Evolutionary conservation across 2,888 invertebrate genomes (phyloP).

Genomic region (Meta bourneti): DNA sequence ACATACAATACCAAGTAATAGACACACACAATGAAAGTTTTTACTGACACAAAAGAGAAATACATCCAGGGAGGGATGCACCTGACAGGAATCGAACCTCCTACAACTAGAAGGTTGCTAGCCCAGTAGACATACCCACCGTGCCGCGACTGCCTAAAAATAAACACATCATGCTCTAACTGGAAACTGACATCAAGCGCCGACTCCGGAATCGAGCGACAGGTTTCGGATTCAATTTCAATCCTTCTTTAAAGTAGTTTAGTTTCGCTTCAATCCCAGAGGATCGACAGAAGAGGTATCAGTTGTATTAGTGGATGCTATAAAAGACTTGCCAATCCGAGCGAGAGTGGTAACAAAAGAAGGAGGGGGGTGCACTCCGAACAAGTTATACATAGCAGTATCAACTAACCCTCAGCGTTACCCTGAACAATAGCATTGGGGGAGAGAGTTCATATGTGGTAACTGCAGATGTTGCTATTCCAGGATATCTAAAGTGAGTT

Average conservation of each 20-base stretch:
- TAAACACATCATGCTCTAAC: neutral
- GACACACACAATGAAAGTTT: no score
- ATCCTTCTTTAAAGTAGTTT: neutral
- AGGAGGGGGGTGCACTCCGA: slow-evolving; percentile 18
- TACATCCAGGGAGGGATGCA: no score
- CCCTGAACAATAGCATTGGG: slow-evolving; percentile 32
- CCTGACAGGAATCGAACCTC: no score
- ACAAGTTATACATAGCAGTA: slow-evolving; percentile 66
- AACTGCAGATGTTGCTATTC: slow-evolving; percentile 73
- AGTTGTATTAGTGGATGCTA: slow-evolving; percentile 53
- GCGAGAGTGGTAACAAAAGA: slow-evolving; percentile 33
- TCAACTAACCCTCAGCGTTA: slow-evolving; percentile 60
- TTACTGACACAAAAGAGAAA: no score
- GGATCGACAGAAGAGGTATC: slow-evolving; percentile 25
- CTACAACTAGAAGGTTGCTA: no score
- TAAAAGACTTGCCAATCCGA: slow-evolving; percentile 48
- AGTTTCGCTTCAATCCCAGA: slow-evolving; percentile 28
- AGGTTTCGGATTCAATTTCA: neutral
- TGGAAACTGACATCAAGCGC: neutral
- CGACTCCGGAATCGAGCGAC: neutral
- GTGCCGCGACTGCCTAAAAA: neutral
- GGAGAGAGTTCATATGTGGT: slow-evolving; percentile 57
- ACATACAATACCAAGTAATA: no score
- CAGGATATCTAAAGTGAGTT: slow-evolving; percentile 49
- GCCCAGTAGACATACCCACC: no score